A percentile compares a stretch with the other conserved stretches of the same genome.
phyloP scores from a whole-genome alignment of 2,888 invertebrate genomes.

The Perizoma flavofasciatum region DNA sequence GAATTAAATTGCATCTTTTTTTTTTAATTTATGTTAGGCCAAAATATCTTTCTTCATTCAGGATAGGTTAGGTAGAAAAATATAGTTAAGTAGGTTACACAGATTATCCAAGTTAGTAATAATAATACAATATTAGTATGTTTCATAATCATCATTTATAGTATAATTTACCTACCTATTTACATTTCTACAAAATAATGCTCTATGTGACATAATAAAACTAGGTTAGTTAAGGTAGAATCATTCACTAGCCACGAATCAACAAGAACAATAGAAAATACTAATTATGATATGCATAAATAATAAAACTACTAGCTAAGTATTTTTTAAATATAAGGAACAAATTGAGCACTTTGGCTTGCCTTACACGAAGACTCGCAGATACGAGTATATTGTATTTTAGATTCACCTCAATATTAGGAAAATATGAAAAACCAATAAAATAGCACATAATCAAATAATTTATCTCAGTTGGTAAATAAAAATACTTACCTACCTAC shows the following conservation, averaged over 20 bases:
- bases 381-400: constrained; percentile 11
- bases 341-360: constrained; percentile 28
- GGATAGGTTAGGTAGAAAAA: too few species aligned
- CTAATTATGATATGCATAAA: constrained; percentile 18
- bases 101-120: too few species aligned
- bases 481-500: too few species aligned
- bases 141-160: background rate
- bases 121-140: too few species aligned
- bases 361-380: constrained; percentile 18
- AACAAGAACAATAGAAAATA: constrained; percentile 15
- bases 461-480: too few species aligned
- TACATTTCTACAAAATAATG: constrained; percentile 25
- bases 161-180: constrained; percentile 17
- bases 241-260: constrained; percentile 19
- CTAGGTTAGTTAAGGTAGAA: constrained; percentile 16
- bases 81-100: too few species aligned
- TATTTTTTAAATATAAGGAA: constrained; percentile 1
- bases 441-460: too few species aligned
- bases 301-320: constrained; percentile 1
- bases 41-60: too few species aligned
- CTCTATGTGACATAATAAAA: constrained; percentile 13
- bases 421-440: too few species aligned
- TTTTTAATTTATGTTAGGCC: background rate
- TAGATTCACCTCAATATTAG: too few species aligned
- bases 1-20: constrained; percentile 40